Base-by-base conservation (phyloP, 2,888 invertebrate species). In the Ochlodes sylvanus region DNA sequence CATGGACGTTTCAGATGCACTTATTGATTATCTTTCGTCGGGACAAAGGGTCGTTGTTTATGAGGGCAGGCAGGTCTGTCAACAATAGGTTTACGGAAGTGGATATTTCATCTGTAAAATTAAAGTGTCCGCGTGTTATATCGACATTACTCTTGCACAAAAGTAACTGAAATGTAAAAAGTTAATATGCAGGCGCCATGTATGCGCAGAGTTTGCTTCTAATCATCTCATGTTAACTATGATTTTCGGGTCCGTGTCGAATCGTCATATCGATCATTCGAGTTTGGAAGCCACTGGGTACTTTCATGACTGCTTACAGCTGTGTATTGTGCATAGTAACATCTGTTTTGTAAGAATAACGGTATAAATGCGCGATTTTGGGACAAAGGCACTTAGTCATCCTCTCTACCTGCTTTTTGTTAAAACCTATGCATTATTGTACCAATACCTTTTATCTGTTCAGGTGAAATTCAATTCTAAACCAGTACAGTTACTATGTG, bases 41-140 rank as follows among this genome's bases (percentile, higher is more conserved):
- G 89, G 89, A 93, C 92, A 93, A 93, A 92, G 93, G 90, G 88
- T 87, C 88, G 89, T 88, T 92, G 93, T 93, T 93, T 92, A 92
- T 90, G 90, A 86, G 92, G 92, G 90, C 90, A 68, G 57, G 63
- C 63, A 88, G 90, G 92, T 90, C 92, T 92, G 91, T 92, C 93
- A 93, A 91, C 90, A 92, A 88, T 86, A 87, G 88, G 81, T 89
- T 87, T 90, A 88, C 90, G 91, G 91, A 91, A 92, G 89, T 87
- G 75, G 84, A 80, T 82, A 81, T 81, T 77, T 81, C 82, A 81
- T 84, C 80, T 63, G 79, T 75, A 69, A 70, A 71, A 71, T 72
- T 57, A 54, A 61, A 62, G 50, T 56, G 64, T 68, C 62, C 63
- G 69, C 68, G 62, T 70, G 64, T 68, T 70, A 15, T 14, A 7